A percentile compares a stretch with the other conserved stretches of the same genome.
Evolutionary conservation across 2,888 invertebrate genomes (phyloP).

Genomic region (Sycophila texana): DNA sequence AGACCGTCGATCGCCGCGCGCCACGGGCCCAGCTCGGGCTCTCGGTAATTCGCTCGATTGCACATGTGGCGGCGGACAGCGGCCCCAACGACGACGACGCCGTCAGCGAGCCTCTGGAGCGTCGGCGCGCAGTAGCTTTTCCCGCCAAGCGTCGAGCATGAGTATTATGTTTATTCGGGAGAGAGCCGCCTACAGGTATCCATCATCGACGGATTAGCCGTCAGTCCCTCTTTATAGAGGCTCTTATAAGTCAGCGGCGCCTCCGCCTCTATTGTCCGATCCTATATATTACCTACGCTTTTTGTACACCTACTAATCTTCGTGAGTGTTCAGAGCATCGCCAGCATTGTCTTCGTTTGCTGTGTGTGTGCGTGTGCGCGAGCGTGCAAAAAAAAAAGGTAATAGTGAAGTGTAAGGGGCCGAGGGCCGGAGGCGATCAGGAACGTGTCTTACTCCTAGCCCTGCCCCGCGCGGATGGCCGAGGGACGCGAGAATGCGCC

Average conservation of each 20-base stretch:
- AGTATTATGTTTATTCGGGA: slow-evolving; percentile 48
- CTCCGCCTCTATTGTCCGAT: slow-evolving; percentile 6
- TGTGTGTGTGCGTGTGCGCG: too few relatives aligned
- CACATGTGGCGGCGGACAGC: slow-evolving; percentile 33
- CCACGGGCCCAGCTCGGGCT: not conserved
- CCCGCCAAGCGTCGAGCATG: slow-evolving; percentile 16
- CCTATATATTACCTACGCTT: slow-evolving; percentile 11
- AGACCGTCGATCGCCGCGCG: not conserved
- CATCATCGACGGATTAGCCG: not conserved
- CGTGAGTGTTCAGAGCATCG: not conserved
- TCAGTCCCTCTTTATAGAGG: slow-evolving; percentile 4
- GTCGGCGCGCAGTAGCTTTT: not conserved
- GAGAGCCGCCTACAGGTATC: slow-evolving; percentile 35
- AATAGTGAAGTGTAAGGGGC: not conserved
- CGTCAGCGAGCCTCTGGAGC: not conserved
- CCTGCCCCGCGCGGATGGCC: too few relatives aligned
- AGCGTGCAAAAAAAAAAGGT: too few relatives aligned
- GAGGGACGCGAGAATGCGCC: slow-evolving; percentile 29
- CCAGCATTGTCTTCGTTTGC: too few relatives aligned
- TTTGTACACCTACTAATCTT: slow-evolving; percentile 13
- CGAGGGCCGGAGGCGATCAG: too few relatives aligned
- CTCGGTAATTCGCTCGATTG: slow-evolving; percentile 29
- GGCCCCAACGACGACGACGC: not conserved
- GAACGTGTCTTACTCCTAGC: too few relatives aligned
- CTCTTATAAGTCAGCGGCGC: slow-evolving; percentile 12